phyloP scores from a whole-genome alignment of 2,797 vertebrate species.

The Carapus acus region DNA sequence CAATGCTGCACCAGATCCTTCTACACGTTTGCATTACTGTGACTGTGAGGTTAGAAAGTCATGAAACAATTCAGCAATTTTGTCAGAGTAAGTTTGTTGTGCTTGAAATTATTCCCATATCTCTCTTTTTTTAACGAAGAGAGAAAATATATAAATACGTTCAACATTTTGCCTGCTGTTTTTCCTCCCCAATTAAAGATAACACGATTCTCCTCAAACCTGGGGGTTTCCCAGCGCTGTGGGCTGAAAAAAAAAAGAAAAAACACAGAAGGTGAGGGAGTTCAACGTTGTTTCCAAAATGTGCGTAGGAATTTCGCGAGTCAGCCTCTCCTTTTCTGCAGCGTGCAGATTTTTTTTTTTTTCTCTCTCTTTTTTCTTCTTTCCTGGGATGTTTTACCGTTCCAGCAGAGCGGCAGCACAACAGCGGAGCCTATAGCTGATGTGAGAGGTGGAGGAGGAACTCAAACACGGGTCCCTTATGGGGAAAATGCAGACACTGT shows the following conservation, averaged over 20 bases:
- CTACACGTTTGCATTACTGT: no score
- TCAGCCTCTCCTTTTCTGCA: background rate
- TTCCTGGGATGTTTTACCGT: conserved; percentile 14
- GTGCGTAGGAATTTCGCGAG: background rate
- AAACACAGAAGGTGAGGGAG: background rate
- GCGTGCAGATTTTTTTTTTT: background rate
- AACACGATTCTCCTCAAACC: background rate
- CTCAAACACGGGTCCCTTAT: background rate
- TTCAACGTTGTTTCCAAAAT: background rate
- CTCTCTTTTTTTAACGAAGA: background rate
- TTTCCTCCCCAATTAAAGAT: background rate
- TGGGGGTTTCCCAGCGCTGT: background rate
- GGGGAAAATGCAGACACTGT: background rate
- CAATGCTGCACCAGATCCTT: no score
- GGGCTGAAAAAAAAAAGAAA: background rate
- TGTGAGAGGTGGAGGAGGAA: conserved; percentile 5
- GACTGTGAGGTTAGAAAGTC: no score
- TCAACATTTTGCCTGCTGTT: background rate
- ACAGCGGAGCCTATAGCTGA: conserved; percentile 1
- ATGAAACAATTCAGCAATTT: background rate
- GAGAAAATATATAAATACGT: background rate
- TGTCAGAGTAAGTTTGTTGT: background rate
- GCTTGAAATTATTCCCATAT: background rate
- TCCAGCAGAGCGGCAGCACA: conserved; percentile 11
- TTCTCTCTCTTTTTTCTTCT: conserved; percentile 4